Evolutionary conservation across 2,113 vertebrate genomes (phyloP).

Genomic region (Oncorhynchus kisutch): DNA sequence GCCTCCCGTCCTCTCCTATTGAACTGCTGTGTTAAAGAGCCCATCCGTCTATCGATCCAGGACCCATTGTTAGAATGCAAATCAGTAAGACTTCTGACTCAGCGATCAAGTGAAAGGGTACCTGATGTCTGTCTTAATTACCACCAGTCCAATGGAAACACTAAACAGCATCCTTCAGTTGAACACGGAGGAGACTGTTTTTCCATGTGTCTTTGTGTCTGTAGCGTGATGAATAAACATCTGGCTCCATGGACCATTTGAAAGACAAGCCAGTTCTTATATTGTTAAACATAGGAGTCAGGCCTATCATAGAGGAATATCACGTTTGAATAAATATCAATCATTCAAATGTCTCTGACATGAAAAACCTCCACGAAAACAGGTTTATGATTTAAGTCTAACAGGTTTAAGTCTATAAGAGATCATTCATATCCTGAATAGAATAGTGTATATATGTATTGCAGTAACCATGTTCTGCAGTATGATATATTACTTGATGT

Average conservation of each 20-base stretch:
- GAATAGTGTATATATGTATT: background rate
- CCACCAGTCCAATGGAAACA: background rate
- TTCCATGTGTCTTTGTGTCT: background rate
- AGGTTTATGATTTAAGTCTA: background rate
- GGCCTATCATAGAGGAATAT: background rate
- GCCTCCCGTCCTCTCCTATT: background rate
- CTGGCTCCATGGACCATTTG: background rate
- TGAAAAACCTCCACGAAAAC: background rate
- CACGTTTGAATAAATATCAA: background rate
- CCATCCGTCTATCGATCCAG: background rate
- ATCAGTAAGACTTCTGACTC: background rate
- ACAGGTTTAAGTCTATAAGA: background rate
- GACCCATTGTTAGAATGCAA: background rate
- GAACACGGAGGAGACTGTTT: background rate
- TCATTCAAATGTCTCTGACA: background rate
- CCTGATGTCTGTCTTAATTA: background rate
- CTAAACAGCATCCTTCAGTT: background rate
- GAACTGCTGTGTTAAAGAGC: background rate
- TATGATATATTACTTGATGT: no score
- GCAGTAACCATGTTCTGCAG: no score
- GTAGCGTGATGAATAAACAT: background rate
- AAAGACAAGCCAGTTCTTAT: background rate
- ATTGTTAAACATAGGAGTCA: background rate
- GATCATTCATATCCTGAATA: background rate
- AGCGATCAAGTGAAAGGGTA: background rate